Evolutionary conservation across 2,797 vertebrate genomes (phyloP).

Genomic region (Buphagus erythrorhynchus): DNA sequence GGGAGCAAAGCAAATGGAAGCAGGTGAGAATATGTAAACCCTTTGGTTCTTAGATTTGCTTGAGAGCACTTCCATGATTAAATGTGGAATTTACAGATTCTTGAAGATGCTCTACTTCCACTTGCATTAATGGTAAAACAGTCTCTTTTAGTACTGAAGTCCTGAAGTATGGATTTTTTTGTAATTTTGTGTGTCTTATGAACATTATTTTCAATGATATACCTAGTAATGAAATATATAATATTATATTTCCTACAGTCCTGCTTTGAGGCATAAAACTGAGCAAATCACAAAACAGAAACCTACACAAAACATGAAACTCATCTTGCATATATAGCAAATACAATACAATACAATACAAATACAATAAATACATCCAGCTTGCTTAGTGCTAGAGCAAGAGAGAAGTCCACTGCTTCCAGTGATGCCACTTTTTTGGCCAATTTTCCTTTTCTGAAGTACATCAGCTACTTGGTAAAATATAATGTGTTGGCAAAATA

Average conservation of each 20-base stretch:
- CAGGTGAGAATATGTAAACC: not conserved
- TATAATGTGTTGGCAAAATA: not conserved
- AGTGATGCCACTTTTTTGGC: not conserved
- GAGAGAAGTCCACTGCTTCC: not conserved
- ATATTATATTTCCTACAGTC: not conserved
- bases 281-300: not conserved
- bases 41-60: not conserved
- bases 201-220: not conserved
- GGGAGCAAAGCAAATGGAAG: not conserved
- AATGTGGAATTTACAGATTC: not conserved
- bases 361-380: not conserved
- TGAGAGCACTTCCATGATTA: not conserved
- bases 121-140: not conserved
- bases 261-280: not conserved
- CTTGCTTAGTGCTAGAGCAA: not conserved
- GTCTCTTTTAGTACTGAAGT: not conserved
- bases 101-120: not conserved
- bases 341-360: not conserved
- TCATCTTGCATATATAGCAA: not conserved
- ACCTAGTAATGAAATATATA: not conserved
- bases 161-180: not conserved
- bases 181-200: not conserved
- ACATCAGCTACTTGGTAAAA: not conserved
- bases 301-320: not conserved
- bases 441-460: not conserved